A percentile compares a stretch with the other conserved stretches of the same genome.
Evolutionary conservation across 2,113 vertebrate species (phyloP).

Genomic region (Amphiprion percula): DNA sequence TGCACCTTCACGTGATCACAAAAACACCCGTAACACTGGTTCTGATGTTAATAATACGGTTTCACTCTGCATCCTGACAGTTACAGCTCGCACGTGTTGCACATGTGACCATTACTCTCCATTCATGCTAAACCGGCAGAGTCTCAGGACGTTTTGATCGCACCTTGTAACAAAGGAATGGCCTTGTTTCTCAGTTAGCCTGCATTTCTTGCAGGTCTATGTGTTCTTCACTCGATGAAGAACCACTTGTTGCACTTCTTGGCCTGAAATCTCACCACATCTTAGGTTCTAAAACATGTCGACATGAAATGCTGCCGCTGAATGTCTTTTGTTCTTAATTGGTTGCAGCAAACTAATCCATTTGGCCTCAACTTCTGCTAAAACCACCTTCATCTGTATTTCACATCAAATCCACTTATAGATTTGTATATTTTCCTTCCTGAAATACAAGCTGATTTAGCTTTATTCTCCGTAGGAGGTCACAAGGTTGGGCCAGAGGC

Average conservation of each 20-base stretch:
- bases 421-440: not conserved
- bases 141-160: too few species aligned
- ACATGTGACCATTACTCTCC: too few species aligned
- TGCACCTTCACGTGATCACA: too few species aligned
- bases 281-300: not conserved
- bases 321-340: not conserved
- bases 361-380: not conserved
- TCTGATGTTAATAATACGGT: too few species aligned
- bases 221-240: constrained; percentile 19
- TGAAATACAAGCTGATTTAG: constrained; percentile 1
- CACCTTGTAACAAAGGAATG: not conserved
- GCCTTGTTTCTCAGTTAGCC: constrained; percentile 22
- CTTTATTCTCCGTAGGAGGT: constrained; percentile 13
- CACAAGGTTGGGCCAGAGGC: not conserved
- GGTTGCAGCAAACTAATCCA: not conserved
- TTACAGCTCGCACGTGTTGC: too few species aligned
- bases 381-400: not conserved
- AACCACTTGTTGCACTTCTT: constrained; percentile 23
- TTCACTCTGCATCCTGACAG: too few species aligned
- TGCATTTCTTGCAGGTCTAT: constrained; percentile 8
- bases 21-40: too few species aligned
- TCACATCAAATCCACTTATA: not conserved
- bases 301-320: not conserved
- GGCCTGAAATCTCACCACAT: not conserved
- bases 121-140: too few species aligned